These are phyloP conservation scores for Suricata suricatta DNA, from an alignment of 2,113 vertebrate species.

Conservation along the genomic window DNA sequence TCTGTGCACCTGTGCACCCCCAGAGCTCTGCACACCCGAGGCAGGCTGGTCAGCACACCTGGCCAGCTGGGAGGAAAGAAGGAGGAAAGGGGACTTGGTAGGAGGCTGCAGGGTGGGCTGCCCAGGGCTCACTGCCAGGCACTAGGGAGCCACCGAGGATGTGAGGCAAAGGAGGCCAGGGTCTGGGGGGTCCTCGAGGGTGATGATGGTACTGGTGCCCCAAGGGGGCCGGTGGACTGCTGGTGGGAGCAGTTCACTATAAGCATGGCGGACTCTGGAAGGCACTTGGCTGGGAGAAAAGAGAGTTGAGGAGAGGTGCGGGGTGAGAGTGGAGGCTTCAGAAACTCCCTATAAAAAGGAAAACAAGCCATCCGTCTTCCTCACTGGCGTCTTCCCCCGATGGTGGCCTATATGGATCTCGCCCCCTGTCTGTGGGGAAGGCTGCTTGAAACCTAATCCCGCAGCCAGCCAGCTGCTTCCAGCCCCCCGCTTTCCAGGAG, in stretches of 20 bases:
- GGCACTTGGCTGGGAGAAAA: slow-evolving; percentile 32
- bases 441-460: slow-evolving; percentile 84
- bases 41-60: not conserved
- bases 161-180: not conserved
- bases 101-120: not conserved
- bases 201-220: not conserved
- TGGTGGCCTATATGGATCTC: slow-evolving; percentile 83
- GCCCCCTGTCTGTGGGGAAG: slow-evolving; percentile 77
- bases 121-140: not conserved
- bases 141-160: not conserved
- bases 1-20: not conserved
- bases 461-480: slow-evolving; percentile 71
- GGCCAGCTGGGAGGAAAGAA: not conserved
- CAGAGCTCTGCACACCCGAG: not conserved
- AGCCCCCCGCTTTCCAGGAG: slow-evolving; percentile 1
- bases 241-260: not conserved
- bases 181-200: not conserved
- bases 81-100: not conserved
- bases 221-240: not conserved
- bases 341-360: slow-evolving; percentile 87
- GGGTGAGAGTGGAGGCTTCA: slow-evolving; percentile 86
- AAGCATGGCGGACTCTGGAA: slow-evolving; percentile 66
- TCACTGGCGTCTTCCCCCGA: slow-evolving; percentile 82
- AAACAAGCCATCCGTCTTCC: slow-evolving; percentile 86
- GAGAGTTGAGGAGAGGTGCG: slow-evolving; percentile 60